Percentiles rank a stretch among this genome's conserved stretches.
These are phyloP conservation scores for Apantesis nais DNA, from an alignment of 2,888 invertebrate species.

Conservation along the genomic window DNA sequence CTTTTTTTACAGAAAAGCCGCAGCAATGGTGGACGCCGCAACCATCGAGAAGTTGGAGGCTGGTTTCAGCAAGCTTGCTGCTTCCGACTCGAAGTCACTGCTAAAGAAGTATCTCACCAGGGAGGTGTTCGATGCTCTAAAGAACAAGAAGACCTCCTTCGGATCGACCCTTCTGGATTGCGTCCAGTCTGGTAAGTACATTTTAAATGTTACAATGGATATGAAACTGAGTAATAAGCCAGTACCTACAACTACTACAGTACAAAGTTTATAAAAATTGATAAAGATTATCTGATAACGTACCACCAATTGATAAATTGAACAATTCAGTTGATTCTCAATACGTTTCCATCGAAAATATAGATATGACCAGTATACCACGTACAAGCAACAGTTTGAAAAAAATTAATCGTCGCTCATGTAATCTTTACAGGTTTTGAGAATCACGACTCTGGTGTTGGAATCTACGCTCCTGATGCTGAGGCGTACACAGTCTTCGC, in stretches of 20 bases:
- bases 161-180: constrained; percentile 97
- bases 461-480: constrained; percentile 99
- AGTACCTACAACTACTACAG: background rate
- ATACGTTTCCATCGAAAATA: background rate
- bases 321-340: background rate
- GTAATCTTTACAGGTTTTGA: constrained; percentile 89
- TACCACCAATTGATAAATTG: constrained; percentile 1
- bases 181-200: constrained; percentile 94
- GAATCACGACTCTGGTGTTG: constrained; percentile 98
- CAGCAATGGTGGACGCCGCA: constrained; percentile 96
- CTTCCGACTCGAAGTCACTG: constrained; percentile 97
- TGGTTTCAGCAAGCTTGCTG: constrained; percentile 94
- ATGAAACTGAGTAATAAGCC: background rate
- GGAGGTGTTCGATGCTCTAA: constrained; percentile 95
- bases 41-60: constrained; percentile 96
- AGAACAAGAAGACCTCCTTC: constrained; percentile 97
- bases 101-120: constrained; percentile 97
- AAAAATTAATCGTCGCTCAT: constrained; percentile 17
- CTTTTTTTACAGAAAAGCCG: constrained; percentile 87
- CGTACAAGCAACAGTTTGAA: constrained; percentile 8
- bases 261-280: constrained; percentile 8
- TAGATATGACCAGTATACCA: background rate
- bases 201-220: background rate
- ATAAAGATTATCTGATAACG: constrained; percentile 23
- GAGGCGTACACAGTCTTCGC: constrained; percentile 97